Conservation (phyloP, 2,113 vertebrate genomes). For the Tychaedon coryphoeus region DNA sequence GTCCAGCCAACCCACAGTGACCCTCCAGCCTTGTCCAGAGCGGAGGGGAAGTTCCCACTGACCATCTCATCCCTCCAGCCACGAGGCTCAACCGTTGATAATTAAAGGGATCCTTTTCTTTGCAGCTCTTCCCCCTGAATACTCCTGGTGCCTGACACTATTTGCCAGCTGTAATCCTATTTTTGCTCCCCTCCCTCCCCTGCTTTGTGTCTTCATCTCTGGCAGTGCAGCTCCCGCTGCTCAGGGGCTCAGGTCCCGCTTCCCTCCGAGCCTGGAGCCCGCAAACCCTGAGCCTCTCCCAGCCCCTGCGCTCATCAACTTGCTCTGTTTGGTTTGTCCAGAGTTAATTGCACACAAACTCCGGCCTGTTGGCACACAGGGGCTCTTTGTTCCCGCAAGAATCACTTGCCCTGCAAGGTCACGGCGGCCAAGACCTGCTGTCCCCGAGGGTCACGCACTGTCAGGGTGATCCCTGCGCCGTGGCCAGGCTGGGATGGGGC, state of each 20-base stretch:
- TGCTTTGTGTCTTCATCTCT: neutral
- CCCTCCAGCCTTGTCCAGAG: neutral
- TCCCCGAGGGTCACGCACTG: neutral
- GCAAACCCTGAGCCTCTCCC: neutral
- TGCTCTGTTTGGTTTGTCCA: constrained; percentile 38
- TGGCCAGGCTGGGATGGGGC: neutral
- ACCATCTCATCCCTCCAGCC: neutral
- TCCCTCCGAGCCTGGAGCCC: neutral
- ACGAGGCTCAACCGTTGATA: fast-evolving
- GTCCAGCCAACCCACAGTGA: fast-evolving
- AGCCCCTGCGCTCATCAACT: neutral
- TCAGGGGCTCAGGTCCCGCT: neutral
- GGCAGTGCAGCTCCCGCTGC: neutral
- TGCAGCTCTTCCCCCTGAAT: neutral
- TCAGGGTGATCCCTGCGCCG: neutral
- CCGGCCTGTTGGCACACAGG: neutral
- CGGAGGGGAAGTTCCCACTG: neutral
- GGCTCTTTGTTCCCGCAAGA: constrained; percentile 46
- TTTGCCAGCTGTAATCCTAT: neutral
- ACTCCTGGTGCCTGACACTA: neutral
- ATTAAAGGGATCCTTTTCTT: neutral
- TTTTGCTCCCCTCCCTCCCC: neutral
- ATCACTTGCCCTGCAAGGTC: constrained; percentile 45
- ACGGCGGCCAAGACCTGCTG: neutral
- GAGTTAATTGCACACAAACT: constrained; percentile 59